phyloP scores from a whole-genome alignment of 2,113 vertebrate species.

The Gymnobelideus leadbeateri region DNA sequence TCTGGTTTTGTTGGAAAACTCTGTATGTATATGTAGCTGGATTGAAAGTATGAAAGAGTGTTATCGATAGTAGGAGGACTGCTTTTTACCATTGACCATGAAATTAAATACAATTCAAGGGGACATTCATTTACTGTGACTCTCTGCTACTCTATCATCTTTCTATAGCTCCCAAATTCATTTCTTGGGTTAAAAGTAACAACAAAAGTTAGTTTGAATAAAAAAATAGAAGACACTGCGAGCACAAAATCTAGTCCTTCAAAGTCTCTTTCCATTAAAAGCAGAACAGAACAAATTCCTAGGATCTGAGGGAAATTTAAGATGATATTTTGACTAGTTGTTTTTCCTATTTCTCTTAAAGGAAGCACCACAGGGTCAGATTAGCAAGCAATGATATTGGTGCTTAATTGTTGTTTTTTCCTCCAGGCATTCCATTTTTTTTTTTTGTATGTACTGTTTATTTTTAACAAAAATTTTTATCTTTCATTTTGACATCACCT shows the following conservation, averaged over 20 bases:
- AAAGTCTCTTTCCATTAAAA: neutral
- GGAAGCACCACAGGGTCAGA: neutral
- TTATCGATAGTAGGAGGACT: neutral
- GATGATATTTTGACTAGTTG: neutral
- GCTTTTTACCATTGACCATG: neutral
- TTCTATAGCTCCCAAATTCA: slow-evolving; percentile 9
- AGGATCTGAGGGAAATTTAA: neutral
- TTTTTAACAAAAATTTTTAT: neutral
- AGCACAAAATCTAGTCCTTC: neutral
- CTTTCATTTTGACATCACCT: neutral
- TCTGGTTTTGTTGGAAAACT: neutral
- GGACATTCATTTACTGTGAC: neutral
- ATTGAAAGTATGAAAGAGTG: neutral
- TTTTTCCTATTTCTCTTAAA: neutral
- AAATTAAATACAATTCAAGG: neutral
- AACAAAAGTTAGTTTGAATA: slow-evolving; percentile 22
- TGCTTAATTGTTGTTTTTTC: neutral
- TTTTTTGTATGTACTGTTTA: neutral
- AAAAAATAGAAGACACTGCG: neutral
- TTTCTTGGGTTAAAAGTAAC: slow-evolving; percentile 21
- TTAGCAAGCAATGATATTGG: neutral
- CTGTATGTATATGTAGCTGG: fast-evolving
- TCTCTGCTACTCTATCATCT: neutral
- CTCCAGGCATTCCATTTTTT: neutral
- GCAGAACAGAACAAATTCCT: neutral